Evolutionary conservation across 2,888 invertebrate species (phyloP).

Genomic region (Podotricha telesiphe): DNA sequence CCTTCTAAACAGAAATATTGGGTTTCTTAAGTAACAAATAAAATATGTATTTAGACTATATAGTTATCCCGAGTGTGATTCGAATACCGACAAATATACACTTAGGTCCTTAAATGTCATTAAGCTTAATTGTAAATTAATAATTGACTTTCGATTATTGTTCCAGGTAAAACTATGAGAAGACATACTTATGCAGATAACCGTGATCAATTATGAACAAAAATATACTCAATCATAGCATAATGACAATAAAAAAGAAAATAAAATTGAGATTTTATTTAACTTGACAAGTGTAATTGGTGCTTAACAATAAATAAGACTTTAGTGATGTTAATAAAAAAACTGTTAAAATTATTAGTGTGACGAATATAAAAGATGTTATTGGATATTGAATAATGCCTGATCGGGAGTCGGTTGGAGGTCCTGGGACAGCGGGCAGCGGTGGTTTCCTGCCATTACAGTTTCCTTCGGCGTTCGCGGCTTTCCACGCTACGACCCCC

Average conservation of each 20-base stretch:
- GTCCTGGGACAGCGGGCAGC: conserved; percentile 82
- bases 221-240: conserved; percentile 53
- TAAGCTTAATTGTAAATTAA: too few relatives aligned
- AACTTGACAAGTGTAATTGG: conserved; percentile 61
- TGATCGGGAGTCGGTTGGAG: conserved; percentile 82
- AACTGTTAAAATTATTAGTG: conserved; percentile 42
- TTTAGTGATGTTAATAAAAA: conserved; percentile 42
- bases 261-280: conserved; percentile 67
- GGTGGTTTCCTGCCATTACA: conserved; percentile 83
- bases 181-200: conserved; percentile 28
- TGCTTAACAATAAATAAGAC: conserved; percentile 33
- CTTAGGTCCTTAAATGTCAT: too few relatives aligned
- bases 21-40: too few relatives aligned
- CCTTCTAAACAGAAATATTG: too few relatives aligned
- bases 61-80: too few relatives aligned
- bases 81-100: too few relatives aligned
- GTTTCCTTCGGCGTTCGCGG: conserved; percentile 84
- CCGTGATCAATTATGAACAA: conserved; percentile 51
- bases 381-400: conserved; percentile 77
- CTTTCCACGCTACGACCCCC: conserved; percentile 85
- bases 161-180: conserved; percentile 66
- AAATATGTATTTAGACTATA: too few relatives aligned
- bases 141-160: conserved; percentile 55
- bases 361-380: conserved; percentile 58
- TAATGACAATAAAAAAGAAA: conserved; percentile 58